A percentile compares a stretch with the other conserved stretches of the same genome.
Evolutionary conservation across 2,113 vertebrate genomes (phyloP).

Genomic region (Erythrocebus patas): DNA sequence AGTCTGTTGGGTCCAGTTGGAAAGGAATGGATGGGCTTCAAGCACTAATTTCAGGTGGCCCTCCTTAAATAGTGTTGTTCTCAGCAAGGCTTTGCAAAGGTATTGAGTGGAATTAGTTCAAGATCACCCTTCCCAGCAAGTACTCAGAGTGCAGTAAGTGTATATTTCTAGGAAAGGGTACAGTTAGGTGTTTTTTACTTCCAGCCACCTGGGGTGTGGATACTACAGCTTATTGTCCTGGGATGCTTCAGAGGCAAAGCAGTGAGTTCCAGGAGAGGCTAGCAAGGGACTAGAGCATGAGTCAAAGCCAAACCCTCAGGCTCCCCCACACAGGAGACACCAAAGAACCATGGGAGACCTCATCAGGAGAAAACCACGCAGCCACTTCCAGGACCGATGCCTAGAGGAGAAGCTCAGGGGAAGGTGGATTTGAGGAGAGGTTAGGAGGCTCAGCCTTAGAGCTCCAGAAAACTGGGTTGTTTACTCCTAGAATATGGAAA

Average conservation of each 20-base stretch:
- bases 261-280: neutral
- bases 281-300: neutral
- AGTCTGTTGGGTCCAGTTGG: neutral
- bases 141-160: conserved; percentile 13
- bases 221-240: neutral
- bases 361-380: neutral
- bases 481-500: neutral
- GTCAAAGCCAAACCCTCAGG: neutral
- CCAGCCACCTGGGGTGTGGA: neutral
- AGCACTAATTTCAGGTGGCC: neutral
- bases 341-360: conserved; percentile 9
- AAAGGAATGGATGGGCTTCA: neutral
- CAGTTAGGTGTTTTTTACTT: neutral
- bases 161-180: neutral
- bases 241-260: neutral
- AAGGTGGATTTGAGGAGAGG: conserved; percentile 7
- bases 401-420: conserved; percentile 1
- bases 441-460: neutral
- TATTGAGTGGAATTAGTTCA: neutral
- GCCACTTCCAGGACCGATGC: neutral
- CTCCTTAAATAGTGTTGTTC: conserved; percentile 2
- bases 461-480: neutral
- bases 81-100: neutral
- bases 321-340: neutral
- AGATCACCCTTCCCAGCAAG: neutral